phyloP scores from a whole-genome alignment of 2,797 vertebrate species.

The Etheostoma nigrum region DNA sequence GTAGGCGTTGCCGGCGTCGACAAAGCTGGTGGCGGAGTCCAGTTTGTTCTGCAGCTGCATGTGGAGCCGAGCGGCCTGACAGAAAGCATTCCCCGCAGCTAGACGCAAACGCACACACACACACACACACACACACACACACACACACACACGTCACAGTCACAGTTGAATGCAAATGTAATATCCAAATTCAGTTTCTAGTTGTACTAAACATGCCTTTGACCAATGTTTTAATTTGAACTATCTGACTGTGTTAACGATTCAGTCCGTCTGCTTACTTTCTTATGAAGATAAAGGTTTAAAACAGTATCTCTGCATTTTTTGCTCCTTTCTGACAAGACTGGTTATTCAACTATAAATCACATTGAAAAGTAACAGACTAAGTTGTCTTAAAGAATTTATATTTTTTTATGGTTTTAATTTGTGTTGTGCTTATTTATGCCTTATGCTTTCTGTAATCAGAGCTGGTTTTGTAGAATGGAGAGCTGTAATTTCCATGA shows the following conservation, averaged over 20 bases:
- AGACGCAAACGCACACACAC: slow-evolving; percentile 40
- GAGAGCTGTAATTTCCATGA: background rate
- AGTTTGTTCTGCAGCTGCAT: slow-evolving; percentile 99
- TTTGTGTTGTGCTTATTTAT: background rate
- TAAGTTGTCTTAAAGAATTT: no score
- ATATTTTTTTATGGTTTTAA: background rate
- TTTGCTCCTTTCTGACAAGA: background rate
- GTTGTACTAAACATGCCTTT: background rate
- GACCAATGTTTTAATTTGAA: background rate
- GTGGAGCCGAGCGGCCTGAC: slow-evolving; percentile 96
- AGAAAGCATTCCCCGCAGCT: slow-evolving; percentile 97
- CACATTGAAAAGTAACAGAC: background rate
- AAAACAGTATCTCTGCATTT: background rate
- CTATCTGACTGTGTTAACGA: no score
- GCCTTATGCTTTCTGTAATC: background rate
- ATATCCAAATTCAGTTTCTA: background rate
- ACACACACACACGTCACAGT: background rate
- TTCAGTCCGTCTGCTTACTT: no score
- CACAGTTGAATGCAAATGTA: no score
- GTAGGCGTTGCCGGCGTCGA: slow-evolving; percentile 97
- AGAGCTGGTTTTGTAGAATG: background rate
- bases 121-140: slow-evolving; percentile 14
- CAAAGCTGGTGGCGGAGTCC: slow-evolving; percentile 96
- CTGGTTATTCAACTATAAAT: background rate
- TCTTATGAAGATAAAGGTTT: background rate